phyloP scores from a whole-genome alignment of 2,888 invertebrate genomes.

The Lydus trimaculatus region DNA sequence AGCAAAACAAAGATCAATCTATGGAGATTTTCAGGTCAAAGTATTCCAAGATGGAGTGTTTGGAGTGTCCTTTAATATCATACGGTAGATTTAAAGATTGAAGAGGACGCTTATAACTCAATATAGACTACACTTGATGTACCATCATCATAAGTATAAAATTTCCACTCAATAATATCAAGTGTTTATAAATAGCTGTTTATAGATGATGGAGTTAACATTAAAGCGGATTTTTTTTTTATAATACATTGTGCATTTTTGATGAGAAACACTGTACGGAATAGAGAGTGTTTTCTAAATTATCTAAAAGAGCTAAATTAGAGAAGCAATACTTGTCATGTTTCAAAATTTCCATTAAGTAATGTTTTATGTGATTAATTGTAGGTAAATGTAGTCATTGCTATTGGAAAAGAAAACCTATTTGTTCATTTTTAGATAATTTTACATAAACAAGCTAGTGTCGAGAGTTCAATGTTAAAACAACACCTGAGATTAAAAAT shows the following conservation, averaged over 20 bases:
- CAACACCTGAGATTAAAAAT: too few species aligned
- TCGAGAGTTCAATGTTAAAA: too few species aligned
- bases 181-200: neutral
- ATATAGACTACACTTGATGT: constrained; percentile 1
- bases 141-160: neutral
- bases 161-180: neutral
- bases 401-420: too few species aligned
- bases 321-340: neutral
- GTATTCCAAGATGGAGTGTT: neutral
- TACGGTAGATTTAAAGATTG: neutral
- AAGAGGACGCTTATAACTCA: neutral
- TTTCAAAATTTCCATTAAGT: neutral
- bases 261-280: neutral
- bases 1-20: neutral
- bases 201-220: neutral
- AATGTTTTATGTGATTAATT: neutral
- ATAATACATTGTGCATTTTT: neutral
- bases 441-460: too few species aligned
- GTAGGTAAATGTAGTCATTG: neutral
- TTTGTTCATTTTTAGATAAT: too few species aligned
- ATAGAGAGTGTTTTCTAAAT: neutral
- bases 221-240: neutral
- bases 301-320: neutral
- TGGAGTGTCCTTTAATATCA: neutral
- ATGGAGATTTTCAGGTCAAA: constrained; percentile 5